Conservation (phyloP, 2,113 vertebrate genomes). For the Lynx canadensis region DNA sequence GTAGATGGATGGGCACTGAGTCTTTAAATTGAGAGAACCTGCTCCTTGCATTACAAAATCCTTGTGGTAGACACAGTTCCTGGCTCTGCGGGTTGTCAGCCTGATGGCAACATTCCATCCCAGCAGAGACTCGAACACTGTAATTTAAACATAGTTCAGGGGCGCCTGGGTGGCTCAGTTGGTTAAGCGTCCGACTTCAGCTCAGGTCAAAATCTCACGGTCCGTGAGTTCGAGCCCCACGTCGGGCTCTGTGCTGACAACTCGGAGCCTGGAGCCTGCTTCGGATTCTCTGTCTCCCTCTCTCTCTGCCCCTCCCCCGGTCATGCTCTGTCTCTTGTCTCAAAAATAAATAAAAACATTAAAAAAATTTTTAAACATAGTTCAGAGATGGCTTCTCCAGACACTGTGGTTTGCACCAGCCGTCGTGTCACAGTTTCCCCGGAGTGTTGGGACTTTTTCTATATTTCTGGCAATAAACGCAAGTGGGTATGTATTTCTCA, state of each 20-base stretch:
- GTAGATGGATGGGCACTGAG: neutral
- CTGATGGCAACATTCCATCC: neutral
- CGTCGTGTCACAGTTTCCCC: neutral
- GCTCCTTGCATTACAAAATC: no score
- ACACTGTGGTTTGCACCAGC: neutral
- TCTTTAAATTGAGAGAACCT: neutral
- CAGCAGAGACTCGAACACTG: neutral
- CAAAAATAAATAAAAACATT: no score
- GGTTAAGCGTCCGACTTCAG: no score
- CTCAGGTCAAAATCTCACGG: no score
- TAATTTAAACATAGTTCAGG: neutral
- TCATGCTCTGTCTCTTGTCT: no score
- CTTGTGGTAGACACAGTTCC: neutral
- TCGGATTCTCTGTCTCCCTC: no score
- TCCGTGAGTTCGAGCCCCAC: no score
- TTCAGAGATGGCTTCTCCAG: neutral
- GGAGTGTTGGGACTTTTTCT: neutral
- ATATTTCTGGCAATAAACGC: slow-evolving; percentile 25
- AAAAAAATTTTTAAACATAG: neutral
- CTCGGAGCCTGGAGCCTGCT: no score
- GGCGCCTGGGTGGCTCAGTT: no score
- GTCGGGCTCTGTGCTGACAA: no score
- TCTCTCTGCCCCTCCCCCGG: no score
- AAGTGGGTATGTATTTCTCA: slow-evolving; percentile 26
- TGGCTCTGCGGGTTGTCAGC: neutral